These are phyloP conservation scores for Spinus olivaceus DNA, from an alignment of 2,797 vertebrate species.

Conservation along the genomic window DNA sequence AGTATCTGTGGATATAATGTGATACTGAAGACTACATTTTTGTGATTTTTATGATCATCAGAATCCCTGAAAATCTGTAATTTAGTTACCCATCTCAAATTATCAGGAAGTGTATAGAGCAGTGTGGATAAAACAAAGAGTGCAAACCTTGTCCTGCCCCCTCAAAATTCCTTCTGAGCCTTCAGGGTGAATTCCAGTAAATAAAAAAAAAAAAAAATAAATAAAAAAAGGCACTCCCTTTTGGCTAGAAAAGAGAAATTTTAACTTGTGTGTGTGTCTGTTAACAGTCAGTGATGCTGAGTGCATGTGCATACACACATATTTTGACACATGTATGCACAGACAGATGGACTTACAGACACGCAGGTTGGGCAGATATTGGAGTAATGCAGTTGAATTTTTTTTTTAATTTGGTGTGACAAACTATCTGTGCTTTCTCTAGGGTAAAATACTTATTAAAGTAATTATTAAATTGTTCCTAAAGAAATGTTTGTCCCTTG, in stretches of 20 bases:
- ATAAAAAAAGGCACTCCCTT: slow-evolving; percentile 20
- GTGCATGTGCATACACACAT: background rate
- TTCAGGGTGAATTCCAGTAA: slow-evolving; percentile 28
- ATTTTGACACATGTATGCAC: background rate
- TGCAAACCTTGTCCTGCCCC: background rate
- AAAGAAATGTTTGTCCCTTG: background rate
- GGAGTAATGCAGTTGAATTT: background rate
- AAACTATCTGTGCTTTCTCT: background rate
- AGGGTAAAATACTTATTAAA: background rate
- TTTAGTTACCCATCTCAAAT: background rate
- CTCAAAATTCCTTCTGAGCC: slow-evolving; percentile 24
- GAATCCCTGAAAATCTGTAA: background rate
- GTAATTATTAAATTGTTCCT: background rate
- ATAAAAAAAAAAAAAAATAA: background rate
- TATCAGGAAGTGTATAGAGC: background rate
- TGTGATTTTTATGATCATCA: background rate
- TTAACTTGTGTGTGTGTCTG: background rate
- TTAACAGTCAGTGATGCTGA: background rate
- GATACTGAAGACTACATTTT: background rate
- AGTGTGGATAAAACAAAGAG: background rate
- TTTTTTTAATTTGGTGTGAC: background rate
- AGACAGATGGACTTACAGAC: background rate
- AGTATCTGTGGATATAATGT: background rate
- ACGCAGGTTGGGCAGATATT: background rate
- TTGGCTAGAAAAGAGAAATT: slow-evolving; percentile 9